These are phyloP conservation scores for Pseudomugil gertrudae DNA, from an alignment of 2,797 vertebrate species.

Conservation along the genomic window DNA sequence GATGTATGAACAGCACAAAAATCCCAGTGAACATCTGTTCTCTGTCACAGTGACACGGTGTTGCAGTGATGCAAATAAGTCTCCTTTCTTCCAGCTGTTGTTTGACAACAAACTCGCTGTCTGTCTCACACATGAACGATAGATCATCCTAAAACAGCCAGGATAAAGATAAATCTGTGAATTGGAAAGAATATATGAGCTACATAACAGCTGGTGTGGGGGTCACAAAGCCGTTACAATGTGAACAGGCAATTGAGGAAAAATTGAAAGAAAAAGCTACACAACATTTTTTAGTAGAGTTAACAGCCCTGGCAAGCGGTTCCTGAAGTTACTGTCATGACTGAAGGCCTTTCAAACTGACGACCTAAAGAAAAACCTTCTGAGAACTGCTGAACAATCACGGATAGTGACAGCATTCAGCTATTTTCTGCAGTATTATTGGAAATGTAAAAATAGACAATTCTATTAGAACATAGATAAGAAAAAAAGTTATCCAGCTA, in stretches of 20 bases:
- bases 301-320: conserved; percentile 9
- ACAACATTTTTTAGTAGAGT: conserved; percentile 37
- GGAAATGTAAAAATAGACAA: conserved; percentile 26
- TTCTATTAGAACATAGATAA: conserved; percentile 37
- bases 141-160: conserved; percentile 36
- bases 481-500: conserved; percentile 36
- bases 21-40: conserved; percentile 71
- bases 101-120: conserved; percentile 53
- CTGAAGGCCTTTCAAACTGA: conserved; percentile 34
- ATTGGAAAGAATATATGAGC: conserved; percentile 23
- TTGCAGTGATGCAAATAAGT: conserved; percentile 45
- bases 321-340: conserved; percentile 27
- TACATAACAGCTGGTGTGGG: conserved; percentile 33
- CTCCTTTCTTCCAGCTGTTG: conserved; percentile 63
- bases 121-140: conserved; percentile 31
- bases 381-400: conserved; percentile 20
- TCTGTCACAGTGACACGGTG: conserved; percentile 54
- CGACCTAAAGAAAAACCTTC: conserved; percentile 33
- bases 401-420: conserved; percentile 26
- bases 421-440: conserved; percentile 42
- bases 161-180: conserved; percentile 39
- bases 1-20: conserved; percentile 53
- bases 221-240: conserved; percentile 26
- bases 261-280: neutral
- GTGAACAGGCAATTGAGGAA: conserved; percentile 21